Evolutionary conservation across 1,140 invertebrate genomes (phyloP).

Genomic region (Bombus sibiricus): DNA sequence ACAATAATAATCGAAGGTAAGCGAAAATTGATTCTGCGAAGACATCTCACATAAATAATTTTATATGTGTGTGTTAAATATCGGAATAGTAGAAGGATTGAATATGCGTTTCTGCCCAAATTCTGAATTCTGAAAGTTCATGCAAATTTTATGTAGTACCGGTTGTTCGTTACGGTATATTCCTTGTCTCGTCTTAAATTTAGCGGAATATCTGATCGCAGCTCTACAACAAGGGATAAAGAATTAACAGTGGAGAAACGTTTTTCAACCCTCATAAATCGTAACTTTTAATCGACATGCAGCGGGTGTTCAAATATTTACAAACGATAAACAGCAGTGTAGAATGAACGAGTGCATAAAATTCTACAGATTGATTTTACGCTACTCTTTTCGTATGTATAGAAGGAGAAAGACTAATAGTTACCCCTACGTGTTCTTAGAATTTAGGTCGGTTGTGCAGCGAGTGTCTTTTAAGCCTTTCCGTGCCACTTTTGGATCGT

Average conservation of each 20-base stretch:
- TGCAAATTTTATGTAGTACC: background rate
- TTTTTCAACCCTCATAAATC: background rate
- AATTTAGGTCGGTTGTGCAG: slow-evolving; percentile 34
- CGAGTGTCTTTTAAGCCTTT: slow-evolving; percentile 42
- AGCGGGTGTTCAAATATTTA: background rate
- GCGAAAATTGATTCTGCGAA: no score
- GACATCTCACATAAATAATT: no score
- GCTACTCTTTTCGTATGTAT: no score
- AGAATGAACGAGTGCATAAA: background rate
- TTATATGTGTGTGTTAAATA: background rate
- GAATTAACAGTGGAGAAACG: background rate
- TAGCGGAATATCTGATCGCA: background rate
- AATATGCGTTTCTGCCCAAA: background rate
- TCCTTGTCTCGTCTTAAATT: background rate
- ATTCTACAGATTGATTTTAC: no score
- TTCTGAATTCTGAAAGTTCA: background rate
- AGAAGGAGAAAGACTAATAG: background rate
- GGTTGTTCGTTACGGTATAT: background rate
- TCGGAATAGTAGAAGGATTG: background rate
- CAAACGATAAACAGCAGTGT: background rate
- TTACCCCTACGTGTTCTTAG: background rate
- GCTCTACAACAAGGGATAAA: background rate
- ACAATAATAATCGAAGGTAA: no score
- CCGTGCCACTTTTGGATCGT: slow-evolving; percentile 32
- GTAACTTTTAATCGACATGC: background rate